These are phyloP conservation scores for Palaemon carinicauda DNA, from an alignment of 1,140 invertebrate species.

Conservation along the genomic window DNA sequence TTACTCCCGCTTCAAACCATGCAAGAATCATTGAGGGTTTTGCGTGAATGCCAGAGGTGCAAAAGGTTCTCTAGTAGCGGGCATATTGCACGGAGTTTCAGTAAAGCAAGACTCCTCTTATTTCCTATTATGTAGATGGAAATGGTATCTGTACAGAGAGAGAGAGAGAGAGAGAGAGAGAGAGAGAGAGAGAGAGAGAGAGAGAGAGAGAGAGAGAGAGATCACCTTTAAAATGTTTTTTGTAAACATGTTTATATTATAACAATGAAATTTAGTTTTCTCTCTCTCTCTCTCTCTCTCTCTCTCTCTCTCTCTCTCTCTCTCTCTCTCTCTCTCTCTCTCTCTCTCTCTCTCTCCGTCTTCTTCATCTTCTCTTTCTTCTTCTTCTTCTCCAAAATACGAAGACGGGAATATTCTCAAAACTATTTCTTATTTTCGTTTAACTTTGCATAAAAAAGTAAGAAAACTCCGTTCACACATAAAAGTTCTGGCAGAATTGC, in stretches of 20 bases:
- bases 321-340: constrained; percentile 1
- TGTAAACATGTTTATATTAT: neutral
- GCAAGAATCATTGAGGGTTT: too few relatives aligned
- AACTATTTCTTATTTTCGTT: too few relatives aligned
- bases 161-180: neutral
- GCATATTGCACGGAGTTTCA: too few relatives aligned
- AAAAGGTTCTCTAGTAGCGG: too few relatives aligned
- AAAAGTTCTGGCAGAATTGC: too few relatives aligned
- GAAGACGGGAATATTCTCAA: too few relatives aligned
- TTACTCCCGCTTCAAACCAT: too few relatives aligned
- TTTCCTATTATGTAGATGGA: neutral
- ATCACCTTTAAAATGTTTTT: neutral
- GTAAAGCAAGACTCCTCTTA: neutral
- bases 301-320: neutral
- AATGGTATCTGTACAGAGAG: neutral
- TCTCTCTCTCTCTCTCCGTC: too few relatives aligned
- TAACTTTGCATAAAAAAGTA: too few relatives aligned
- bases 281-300: neutral
- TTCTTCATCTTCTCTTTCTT: neutral
- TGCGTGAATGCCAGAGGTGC: too few relatives aligned
- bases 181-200: neutral
- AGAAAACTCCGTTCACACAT: too few relatives aligned
- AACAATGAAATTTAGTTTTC: neutral
- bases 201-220: neutral
- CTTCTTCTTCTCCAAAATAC: neutral